Evolutionary conservation across 2,113 vertebrate species (phyloP), one percentile per base, ranked within the genome.

Genomic region (Hemiprocne comata): DNA sequence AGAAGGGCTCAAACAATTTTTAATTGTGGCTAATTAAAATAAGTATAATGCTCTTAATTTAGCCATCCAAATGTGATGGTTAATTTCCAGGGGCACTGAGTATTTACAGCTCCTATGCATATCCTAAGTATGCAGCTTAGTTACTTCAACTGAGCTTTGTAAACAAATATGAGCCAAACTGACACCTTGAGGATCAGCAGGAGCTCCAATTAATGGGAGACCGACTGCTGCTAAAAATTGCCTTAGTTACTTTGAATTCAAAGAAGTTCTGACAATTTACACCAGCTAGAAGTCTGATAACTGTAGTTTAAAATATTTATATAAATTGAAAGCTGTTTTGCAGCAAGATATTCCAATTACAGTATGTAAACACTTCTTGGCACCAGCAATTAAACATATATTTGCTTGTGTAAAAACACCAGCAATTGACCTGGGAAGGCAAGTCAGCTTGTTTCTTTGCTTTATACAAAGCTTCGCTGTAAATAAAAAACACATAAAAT

Each of bases 111-210:
- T 85, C 70, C 78, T 70, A 26, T 51, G 38, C 57, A 64, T 60
- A 79, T 28, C 42, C 48, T 71, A 70, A 58, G 25, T 57, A 72
- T 19, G 62, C 12, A 92, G 75, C 48, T 93, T 40, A 71, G 81
- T 80, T 95, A 69, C 64, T 93, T 6, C 16, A 90, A 90, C 72
- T 28, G 17, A 91, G 82, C 60, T 91, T 92, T 93, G 85, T 93
- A 96, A 94, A 95, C 82, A 96, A 96, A 92, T 88, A 50, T 26
- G n/a, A 90, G 85, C 82, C 90, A 97, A 93, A 94, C 61, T 92
- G 92, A 94, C 87, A 95, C 93, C 92, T 88, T 95, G 93, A 95
- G 72, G 57, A 95, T 90, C 93, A 96, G 90, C 92, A 76, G 94
- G 94, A 74, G 29, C 34, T 86, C 94, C 93, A 95, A 95, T 95